A percentile compares a stretch with the other conserved stretches of the same genome.
Evolutionary conservation across 2,113 vertebrate species (phyloP).

Genomic region (Anhinga anhinga): DNA sequence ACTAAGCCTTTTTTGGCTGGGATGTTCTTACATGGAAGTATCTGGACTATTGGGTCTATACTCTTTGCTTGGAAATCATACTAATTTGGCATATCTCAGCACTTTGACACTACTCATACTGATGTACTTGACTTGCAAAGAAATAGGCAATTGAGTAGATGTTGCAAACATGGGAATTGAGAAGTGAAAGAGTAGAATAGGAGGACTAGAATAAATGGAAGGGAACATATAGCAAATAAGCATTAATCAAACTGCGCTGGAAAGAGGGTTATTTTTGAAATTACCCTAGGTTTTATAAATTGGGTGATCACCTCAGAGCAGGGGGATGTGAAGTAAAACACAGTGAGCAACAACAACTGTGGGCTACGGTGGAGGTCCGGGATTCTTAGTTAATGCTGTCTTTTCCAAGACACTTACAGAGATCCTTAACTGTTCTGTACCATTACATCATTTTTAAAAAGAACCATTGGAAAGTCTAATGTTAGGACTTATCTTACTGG

Average conservation of each 20-base stretch:
- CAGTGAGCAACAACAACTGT: not conserved
- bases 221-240: not conserved
- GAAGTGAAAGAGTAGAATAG: not conserved
- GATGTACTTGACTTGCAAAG: not conserved
- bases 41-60: not conserved
- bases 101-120: not conserved
- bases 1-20: not conserved
- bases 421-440: not conserved
- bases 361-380: not conserved
- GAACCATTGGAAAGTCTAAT: not conserved
- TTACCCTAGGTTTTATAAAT: not conserved
- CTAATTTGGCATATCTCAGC: not conserved
- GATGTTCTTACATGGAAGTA: fast-evolving
- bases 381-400: not conserved
- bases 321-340: not conserved
- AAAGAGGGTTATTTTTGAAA: not conserved
- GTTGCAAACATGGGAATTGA: not conserved
- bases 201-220: not conserved
- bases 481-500: not conserved
- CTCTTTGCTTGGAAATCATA: not conserved
- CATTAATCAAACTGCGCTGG: not conserved
- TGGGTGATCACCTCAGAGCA: not conserved
- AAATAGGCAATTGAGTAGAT: not conserved
- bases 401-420: not conserved
- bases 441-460: not conserved